Evolutionary conservation across 2,113 vertebrate species (phyloP).

Genomic region (Campylorhamphus procurvoides): DNA sequence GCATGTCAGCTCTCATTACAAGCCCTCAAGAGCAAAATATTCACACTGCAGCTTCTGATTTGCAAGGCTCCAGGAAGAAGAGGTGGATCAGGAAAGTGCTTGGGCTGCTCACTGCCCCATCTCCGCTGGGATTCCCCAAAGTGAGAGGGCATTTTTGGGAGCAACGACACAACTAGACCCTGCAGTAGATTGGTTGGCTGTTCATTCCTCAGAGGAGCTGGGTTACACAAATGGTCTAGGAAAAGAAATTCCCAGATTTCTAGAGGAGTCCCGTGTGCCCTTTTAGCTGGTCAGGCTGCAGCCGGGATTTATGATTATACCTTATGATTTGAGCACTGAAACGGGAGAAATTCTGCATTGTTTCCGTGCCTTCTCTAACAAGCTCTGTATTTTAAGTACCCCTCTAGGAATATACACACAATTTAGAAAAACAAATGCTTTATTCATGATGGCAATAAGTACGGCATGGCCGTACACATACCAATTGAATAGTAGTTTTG

Average conservation of each 20-base stretch:
- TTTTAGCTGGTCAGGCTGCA: not conserved
- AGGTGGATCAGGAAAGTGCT: not conserved
- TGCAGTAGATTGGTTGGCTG: rapidly evolving
- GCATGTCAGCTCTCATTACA: not conserved
- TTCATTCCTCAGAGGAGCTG: not conserved
- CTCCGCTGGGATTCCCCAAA: not conserved
- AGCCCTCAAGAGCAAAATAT: rapidly evolving
- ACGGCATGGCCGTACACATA: not conserved
- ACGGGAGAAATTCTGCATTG: not conserved
- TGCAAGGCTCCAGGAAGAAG: not conserved
- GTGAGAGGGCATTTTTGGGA: rapidly evolving
- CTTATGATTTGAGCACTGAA: not conserved
- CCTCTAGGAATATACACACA: slow-evolving; percentile 42
- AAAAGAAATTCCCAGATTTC: not conserved
- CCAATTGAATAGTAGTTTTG: not conserved
- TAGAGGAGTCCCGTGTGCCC: not conserved
- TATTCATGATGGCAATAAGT: slow-evolving; percentile 35
- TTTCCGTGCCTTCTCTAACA: slow-evolving; percentile 35
- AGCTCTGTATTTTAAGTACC: slow-evolving; percentile 9
- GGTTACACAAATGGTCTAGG: not conserved
- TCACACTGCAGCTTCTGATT: not conserved
- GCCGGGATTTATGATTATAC: slow-evolving; percentile 13
- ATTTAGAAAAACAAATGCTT: slow-evolving; percentile 50
- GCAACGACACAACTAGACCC: rapidly evolving
- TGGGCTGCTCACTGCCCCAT: not conserved